Conservation (phyloP, 2,797 vertebrate genomes). For the Enteromius fasciolatus region DNA sequence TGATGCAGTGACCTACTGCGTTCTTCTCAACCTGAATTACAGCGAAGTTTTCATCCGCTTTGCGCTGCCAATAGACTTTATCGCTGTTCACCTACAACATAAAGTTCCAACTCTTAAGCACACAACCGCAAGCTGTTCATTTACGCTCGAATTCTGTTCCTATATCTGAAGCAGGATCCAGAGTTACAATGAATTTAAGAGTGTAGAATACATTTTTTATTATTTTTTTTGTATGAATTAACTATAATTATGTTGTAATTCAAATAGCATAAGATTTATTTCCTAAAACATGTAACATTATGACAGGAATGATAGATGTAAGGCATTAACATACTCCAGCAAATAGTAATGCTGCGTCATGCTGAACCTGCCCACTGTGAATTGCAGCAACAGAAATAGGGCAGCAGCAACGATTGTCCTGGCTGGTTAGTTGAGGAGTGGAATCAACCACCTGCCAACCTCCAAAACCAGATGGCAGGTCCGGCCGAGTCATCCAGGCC, state of each 20-base stretch:
- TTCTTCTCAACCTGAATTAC: slow-evolving; percentile 27
- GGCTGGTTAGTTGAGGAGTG: slow-evolving; percentile 90
- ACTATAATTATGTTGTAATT: neutral
- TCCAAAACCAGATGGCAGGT: slow-evolving; percentile 83
- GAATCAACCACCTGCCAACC: slow-evolving; percentile 93
- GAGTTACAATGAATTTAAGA: neutral
- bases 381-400: slow-evolving; percentile 81
- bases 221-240: neutral
- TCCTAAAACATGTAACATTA: neutral
- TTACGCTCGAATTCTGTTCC: neutral
- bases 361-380: slow-evolving; percentile 74
- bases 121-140: neutral
- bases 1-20: slow-evolving; percentile 25
- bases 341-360: slow-evolving; percentile 81
- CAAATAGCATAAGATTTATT: neutral
- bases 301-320: neutral
- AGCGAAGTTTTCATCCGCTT: neutral
- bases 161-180: neutral
- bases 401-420: slow-evolving; percentile 72
- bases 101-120: neutral
- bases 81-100: slow-evolving; percentile 36
- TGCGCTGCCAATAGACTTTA: slow-evolving; percentile 28
- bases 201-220: neutral
- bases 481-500: slow-evolving; percentile 91
- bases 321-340: slow-evolving; percentile 76